A percentile compares a stretch with the other conserved stretches of the same genome.
Conservation (phyloP, 1,140 invertebrate genomes). For the Hycleus cichorii region DNA sequence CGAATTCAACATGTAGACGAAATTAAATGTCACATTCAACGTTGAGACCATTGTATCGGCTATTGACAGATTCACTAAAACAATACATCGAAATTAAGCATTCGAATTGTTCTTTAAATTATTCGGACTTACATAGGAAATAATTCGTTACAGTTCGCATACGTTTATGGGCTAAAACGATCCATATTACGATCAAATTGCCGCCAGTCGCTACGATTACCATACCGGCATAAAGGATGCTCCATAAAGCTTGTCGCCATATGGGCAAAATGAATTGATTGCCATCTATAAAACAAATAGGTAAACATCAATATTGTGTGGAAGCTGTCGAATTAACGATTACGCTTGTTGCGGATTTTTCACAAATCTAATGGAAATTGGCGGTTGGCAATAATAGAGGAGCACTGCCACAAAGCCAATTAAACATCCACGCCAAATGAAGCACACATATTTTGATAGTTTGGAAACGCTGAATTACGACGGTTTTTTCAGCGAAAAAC, state of each 20-base stretch:
- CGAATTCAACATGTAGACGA: constrained; percentile 82
- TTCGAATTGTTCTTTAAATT: not conserved
- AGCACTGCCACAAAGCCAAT: no score
- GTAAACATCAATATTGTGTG: no score
- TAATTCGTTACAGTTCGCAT: constrained; percentile 97
- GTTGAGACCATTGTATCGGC: constrained; percentile 92
- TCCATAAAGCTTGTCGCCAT: constrained; percentile 83
- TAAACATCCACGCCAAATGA: no score
- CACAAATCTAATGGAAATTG: no score
- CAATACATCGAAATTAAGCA: constrained; percentile 14
- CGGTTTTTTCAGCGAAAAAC: no score
- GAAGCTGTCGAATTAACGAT: no score
- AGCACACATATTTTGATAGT: no score
- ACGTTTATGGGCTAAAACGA: constrained; percentile 81
- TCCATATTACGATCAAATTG: constrained; percentile 93
- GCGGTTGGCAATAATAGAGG: no score
- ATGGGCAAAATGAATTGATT: constrained; percentile 65
- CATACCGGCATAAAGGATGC: constrained; percentile 75
- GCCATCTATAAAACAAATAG: constrained; percentile 17
- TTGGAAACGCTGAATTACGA: no score
- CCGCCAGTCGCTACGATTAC: constrained; percentile 86
- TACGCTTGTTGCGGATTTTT: no score
- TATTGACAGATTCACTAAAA: constrained; percentile 81
- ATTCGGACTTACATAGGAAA: constrained; percentile 60
- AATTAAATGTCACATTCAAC: constrained; percentile 91